phyloP scores from a whole-genome alignment of 1,140 invertebrate genomes.

The Gyrodactylus bullatarudis region DNA sequence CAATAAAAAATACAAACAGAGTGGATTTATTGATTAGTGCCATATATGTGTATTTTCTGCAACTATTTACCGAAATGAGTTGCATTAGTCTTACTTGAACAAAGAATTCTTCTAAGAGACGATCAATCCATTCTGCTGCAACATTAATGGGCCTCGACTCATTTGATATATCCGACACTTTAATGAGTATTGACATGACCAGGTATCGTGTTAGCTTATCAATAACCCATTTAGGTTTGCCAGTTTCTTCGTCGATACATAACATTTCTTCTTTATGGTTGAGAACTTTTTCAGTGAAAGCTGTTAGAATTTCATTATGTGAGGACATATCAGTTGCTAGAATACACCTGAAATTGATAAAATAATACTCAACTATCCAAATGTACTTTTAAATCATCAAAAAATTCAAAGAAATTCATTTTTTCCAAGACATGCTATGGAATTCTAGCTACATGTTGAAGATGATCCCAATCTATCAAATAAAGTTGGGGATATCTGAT shows the following conservation, averaged over 20 bases:
- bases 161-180: constrained; percentile 53
- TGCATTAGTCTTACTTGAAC: constrained; percentile 18
- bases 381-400: too few relatives aligned
- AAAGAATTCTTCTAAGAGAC: constrained; percentile 26
- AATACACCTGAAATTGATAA: constrained; percentile 28
- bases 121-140: constrained; percentile 46
- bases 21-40: too few relatives aligned
- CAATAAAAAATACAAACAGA: too few relatives aligned
- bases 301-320: constrained; percentile 45
- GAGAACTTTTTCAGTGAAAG: constrained; percentile 24
- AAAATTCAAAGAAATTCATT: too few relatives aligned
- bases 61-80: too few relatives aligned
- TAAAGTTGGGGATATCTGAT: too few relatives aligned
- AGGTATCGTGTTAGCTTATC: neutral
- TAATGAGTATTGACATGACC: constrained; percentile 49
- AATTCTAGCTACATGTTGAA: too few relatives aligned
- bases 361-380: constrained; percentile 3
- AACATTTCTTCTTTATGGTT: constrained; percentile 8
- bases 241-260: neutral
- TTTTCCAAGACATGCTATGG: too few relatives aligned
- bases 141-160: constrained; percentile 47
- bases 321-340: constrained; percentile 52
- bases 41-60: too few relatives aligned
- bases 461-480: too few relatives aligned
- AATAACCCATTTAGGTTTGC: neutral